Conservation (phyloP, 2,797 vertebrate genomes). For the Macrochelys suwanniensis region DNA sequence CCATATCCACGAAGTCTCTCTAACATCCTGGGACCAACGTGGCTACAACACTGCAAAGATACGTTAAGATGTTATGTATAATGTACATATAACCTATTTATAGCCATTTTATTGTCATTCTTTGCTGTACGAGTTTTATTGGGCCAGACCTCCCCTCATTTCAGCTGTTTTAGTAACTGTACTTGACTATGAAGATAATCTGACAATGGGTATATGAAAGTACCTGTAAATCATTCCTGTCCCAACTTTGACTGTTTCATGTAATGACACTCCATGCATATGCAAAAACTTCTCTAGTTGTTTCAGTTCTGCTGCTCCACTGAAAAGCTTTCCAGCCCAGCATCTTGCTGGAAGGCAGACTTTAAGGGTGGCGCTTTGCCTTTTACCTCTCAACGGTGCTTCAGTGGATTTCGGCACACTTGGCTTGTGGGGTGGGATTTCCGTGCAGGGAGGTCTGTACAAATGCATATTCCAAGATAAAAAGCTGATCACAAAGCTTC, state of each 20-base stretch:
- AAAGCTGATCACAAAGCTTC: background rate
- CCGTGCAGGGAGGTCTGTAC: constrained; percentile 88
- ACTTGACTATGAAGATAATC: background rate
- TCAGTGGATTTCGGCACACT: constrained; percentile 78
- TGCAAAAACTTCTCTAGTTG: constrained; percentile 89
- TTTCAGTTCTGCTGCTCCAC: constrained; percentile 80
- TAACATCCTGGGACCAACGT: background rate
- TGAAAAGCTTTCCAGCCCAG: constrained; percentile 78
- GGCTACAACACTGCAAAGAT: background rate
- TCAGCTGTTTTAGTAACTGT: background rate
- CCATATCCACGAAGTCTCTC: background rate
- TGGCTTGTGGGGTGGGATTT: constrained; percentile 88
- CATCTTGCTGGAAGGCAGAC: constrained; percentile 69
- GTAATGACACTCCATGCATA: constrained; percentile 87
- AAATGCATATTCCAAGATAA: constrained; percentile 85
- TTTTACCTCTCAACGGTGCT: constrained; percentile 70
- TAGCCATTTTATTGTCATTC: background rate
- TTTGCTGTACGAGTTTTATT: background rate
- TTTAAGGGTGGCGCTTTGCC: constrained; percentile 48
- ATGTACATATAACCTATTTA: background rate
- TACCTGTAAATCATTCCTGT: constrained; percentile 88
- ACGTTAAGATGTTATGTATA: background rate
- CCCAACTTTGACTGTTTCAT: constrained; percentile 83
- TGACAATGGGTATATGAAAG: background rate
- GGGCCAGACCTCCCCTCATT: accelerated